Percentiles rank a stretch among this genome's conserved stretches.
Conservation (phyloP, 2,888 invertebrate genomes). For the Synergus laeviventris region DNA sequence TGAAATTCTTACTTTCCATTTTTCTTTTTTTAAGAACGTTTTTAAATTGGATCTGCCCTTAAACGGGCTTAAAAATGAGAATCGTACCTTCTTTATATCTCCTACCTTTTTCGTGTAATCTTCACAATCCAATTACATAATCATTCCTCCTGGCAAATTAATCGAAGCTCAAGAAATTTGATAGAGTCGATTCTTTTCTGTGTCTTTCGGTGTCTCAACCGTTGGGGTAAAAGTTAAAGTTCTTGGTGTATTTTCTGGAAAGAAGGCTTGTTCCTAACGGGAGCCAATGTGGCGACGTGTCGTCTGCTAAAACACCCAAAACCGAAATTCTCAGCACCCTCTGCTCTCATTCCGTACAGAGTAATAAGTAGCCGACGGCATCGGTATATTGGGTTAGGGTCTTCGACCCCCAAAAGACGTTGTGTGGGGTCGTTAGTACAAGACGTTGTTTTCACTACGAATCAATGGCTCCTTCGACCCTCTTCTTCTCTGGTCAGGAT, state of each 20-base stretch:
- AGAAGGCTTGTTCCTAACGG: slow-evolving; percentile 13
- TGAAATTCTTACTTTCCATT: not conserved
- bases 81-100: not conserved
- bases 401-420: slow-evolving; percentile 13
- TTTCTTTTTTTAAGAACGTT: not conserved
- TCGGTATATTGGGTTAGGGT: slow-evolving; percentile 39
- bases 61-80: slow-evolving; percentile 15
- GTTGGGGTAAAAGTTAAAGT: not conserved
- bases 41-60: not conserved
- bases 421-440: slow-evolving; percentile 41
- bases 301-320: slow-evolving; percentile 17
- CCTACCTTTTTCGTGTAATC: not conserved
- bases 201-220: not conserved
- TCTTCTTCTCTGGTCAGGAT: slow-evolving; percentile 21
- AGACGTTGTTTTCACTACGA: slow-evolving; percentile 42
- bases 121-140: not conserved
- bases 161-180: slow-evolving; percentile 3
- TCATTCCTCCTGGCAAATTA: not conserved
- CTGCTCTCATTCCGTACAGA: not conserved
- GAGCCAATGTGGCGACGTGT: slow-evolving; percentile 39
- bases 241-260: slow-evolving; percentile 9
- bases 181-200: slow-evolving; percentile 19
- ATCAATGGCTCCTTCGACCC: slow-evolving; percentile 34
- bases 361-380: slow-evolving; percentile 36
- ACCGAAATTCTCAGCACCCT: slow-evolving; percentile 18